phyloP scores from a whole-genome alignment of 2,888 invertebrate genomes.

The Aspidiotus destructor region DNA sequence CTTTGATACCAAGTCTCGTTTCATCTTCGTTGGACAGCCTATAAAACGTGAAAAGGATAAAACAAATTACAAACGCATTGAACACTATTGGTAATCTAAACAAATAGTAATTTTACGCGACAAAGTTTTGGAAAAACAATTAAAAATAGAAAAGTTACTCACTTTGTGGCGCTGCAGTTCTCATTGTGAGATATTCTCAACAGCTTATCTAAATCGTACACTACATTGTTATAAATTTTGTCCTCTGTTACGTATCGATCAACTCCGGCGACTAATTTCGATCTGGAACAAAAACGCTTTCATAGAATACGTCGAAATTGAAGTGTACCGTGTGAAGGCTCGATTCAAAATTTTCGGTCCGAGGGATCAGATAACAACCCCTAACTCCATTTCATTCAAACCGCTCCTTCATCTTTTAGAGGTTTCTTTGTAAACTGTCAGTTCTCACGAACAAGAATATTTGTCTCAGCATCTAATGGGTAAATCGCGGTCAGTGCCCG shows the following conservation, averaged over 20 bases:
- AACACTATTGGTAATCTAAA: not conserved
- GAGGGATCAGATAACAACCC: no score
- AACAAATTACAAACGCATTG: not conserved
- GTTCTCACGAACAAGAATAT: no score
- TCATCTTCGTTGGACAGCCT: slow-evolving; percentile 48
- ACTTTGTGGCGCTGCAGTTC: slow-evolving; percentile 35
- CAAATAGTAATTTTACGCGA: no score
- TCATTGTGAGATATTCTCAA: slow-evolving; percentile 35
- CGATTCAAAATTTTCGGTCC: no score
- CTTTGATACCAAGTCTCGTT: slow-evolving; percentile 45
- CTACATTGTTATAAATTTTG: slow-evolving; percentile 52
- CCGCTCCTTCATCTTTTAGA: no score
- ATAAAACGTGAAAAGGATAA: slow-evolving; percentile 38
- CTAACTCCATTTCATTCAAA: no score
- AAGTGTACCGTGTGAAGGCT: not conserved
- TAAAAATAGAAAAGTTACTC: not conserved
- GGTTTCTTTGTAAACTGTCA: no score
- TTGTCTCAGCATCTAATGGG: no score
- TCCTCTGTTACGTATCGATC: slow-evolving; percentile 57
- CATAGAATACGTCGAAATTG: not conserved
- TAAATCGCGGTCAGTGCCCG: no score
- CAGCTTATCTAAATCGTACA: slow-evolving; percentile 59
- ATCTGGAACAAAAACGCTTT: slow-evolving; percentile 41
- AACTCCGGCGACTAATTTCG: slow-evolving; percentile 55
- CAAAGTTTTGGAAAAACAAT: no score